These are phyloP conservation scores for Tribolium freemani DNA, from an alignment of 2,888 invertebrate species.

Conservation along the genomic window DNA sequence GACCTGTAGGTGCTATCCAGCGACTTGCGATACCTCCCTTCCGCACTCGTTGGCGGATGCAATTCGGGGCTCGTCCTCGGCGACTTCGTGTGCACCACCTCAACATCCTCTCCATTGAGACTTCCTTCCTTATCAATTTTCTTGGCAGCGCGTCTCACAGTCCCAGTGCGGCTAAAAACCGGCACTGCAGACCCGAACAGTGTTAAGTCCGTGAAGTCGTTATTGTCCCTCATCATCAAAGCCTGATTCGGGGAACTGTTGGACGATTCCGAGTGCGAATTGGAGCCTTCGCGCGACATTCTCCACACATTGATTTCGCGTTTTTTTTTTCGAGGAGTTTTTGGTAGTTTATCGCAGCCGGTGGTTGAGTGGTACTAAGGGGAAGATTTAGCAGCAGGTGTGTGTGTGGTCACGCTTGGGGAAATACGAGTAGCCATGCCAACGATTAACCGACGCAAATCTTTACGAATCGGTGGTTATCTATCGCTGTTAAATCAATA, in stretches of 20 bases:
- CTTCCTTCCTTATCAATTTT: conserved; percentile 51
- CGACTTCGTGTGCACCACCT: conserved; percentile 37
- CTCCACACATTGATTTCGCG: conserved; percentile 8
- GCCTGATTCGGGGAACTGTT: conserved; percentile 59
- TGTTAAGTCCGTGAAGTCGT: conserved; percentile 57
- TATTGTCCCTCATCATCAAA: conserved; percentile 59
- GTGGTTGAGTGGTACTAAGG: conserved; percentile 18
- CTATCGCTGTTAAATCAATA: conserved; percentile 57
- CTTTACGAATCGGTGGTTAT: conserved; percentile 59
- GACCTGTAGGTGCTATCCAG: conserved; percentile 48
- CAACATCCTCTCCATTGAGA: conserved; percentile 33
- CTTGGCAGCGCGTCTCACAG: conserved; percentile 57
- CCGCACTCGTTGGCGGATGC: conserved; percentile 19
- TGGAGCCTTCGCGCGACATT: conserved; percentile 53
- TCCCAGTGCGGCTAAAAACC: conserved; percentile 62
- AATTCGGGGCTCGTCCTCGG: conserved; percentile 44
- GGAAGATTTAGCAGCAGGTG: conserved; percentile 37
- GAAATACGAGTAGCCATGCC: conserved; percentile 60
- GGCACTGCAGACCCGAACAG: conserved; percentile 60
- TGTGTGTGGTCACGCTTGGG: conserved; percentile 53
- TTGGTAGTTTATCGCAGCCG: neutral
- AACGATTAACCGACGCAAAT: conserved; percentile 62
- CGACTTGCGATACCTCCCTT: conserved; percentile 47
- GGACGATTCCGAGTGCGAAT: conserved; percentile 63
- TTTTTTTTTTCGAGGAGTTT: neutral